Evolutionary conservation across 2,113 vertebrate species (phyloP).

Genomic region (Pachycephala philippinensis): DNA sequence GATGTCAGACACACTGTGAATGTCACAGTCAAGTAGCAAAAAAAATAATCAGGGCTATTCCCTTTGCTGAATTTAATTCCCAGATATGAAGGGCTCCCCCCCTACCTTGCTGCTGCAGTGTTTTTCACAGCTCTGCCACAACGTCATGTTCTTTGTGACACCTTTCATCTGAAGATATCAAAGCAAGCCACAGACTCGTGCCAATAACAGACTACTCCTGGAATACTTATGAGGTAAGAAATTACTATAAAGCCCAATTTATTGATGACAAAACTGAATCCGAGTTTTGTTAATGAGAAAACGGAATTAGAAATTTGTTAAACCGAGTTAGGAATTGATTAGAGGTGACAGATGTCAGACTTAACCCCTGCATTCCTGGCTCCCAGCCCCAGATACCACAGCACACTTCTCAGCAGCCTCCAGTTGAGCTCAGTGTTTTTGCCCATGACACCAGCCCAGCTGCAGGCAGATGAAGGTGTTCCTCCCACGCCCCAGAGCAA

Average conservation of each 20-base stretch:
- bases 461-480: not conserved
- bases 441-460: not conserved
- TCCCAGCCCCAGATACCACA: not conserved
- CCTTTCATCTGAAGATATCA: not conserved
- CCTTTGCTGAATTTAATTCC: not conserved
- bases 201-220: not conserved
- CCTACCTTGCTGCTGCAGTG: not conserved
- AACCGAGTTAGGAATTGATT: not conserved
- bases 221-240: not conserved
- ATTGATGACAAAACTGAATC: not conserved
- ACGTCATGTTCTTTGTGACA: not conserved
- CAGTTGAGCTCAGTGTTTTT: accelerated
- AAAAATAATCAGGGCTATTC: not conserved
- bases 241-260: not conserved
- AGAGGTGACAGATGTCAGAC: not conserved
- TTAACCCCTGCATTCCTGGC: not conserved
- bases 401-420: not conserved
- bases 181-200: not conserved
- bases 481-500: not conserved
- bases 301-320: not conserved
- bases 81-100: not conserved
- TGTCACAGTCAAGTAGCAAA: not conserved
- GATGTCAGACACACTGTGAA: not conserved
- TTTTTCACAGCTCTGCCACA: not conserved
- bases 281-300: not conserved